These are phyloP conservation scores for Drosophila nannoptera DNA, from an alignment of 1,140 invertebrate genomes.

Conservation along the genomic window DNA sequence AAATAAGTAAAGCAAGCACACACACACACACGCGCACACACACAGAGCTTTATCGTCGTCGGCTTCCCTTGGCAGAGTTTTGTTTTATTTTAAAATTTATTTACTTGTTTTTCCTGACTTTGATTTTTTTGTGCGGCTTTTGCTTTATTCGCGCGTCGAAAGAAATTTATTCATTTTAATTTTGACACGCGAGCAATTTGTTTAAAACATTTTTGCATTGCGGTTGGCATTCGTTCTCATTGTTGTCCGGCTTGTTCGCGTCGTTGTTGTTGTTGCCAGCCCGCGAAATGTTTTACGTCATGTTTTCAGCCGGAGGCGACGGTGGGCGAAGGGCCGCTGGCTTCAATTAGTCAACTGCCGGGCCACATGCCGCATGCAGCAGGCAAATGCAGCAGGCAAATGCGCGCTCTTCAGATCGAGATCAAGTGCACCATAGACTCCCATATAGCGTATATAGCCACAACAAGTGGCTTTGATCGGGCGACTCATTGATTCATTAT, in stretches of 20 bases:
- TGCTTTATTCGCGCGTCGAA: constrained; percentile 42
- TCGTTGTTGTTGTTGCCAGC: constrained; percentile 29
- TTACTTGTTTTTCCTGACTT: constrained; percentile 14
- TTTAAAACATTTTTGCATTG: constrained; percentile 62
- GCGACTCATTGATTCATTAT: too few relatives aligned
- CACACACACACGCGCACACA: constrained; percentile 5
- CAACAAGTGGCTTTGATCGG: too few relatives aligned
- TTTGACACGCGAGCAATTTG: constrained; percentile 72
- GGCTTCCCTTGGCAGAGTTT: constrained; percentile 33
- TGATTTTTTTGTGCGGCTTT: constrained; percentile 13
- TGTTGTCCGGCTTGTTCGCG: constrained; percentile 29
- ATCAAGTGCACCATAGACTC: background rate
- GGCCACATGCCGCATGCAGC: constrained; percentile 8
- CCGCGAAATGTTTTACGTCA: constrained; percentile 69
- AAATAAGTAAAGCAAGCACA: constrained; percentile 51
- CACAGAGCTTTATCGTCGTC: constrained; percentile 35
- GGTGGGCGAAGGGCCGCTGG: constrained; percentile 14
- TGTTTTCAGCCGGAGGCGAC: constrained; percentile 30
- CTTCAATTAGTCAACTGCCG: constrained; percentile 44
- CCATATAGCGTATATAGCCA: too few relatives aligned
- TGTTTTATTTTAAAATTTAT: constrained; percentile 34
- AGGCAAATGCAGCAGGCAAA: constrained; percentile 3
- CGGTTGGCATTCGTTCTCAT: constrained; percentile 46
- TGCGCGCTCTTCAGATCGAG: constrained; percentile 2
- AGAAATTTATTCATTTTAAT: constrained; percentile 72